Evolutionary conservation across 2,797 vertebrate species (phyloP).

Genomic region (Erithacus rubecula): DNA sequence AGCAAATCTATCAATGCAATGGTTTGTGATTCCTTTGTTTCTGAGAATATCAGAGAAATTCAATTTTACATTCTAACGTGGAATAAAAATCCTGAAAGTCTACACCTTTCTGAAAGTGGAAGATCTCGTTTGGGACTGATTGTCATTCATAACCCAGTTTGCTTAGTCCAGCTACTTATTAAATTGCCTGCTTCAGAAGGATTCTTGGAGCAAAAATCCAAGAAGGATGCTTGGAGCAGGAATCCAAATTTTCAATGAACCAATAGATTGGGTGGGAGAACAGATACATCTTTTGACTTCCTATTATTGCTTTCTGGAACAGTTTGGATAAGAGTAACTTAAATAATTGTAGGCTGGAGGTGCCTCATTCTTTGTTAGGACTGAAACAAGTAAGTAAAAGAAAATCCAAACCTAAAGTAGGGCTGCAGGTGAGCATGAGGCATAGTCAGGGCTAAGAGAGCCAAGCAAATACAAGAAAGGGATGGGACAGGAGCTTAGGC

Average conservation of each 20-base stretch:
- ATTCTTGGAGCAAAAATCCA: neutral
- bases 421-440: neutral
- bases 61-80: accelerated
- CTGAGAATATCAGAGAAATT: neutral
- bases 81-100: neutral
- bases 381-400: neutral
- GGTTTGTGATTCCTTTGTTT: neutral
- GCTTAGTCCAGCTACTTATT: neutral
- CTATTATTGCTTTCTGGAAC: neutral
- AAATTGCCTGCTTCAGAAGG: neutral
- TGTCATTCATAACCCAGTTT: neutral
- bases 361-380: neutral
- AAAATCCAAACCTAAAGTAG: neutral
- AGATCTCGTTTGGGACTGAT: neutral
- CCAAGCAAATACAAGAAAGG: neutral
- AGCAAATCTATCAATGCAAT: neutral
- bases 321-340: neutral
- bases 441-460: neutral
- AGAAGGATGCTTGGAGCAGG: neutral
- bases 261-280: neutral
- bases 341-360: neutral
- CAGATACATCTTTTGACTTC: neutral
- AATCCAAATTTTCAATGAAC: neutral
- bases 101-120: neutral
- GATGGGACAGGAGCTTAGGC: neutral